Base-by-base conservation (phyloP, 2,888 invertebrate genomes). In the Coleophora deauratella region DNA sequence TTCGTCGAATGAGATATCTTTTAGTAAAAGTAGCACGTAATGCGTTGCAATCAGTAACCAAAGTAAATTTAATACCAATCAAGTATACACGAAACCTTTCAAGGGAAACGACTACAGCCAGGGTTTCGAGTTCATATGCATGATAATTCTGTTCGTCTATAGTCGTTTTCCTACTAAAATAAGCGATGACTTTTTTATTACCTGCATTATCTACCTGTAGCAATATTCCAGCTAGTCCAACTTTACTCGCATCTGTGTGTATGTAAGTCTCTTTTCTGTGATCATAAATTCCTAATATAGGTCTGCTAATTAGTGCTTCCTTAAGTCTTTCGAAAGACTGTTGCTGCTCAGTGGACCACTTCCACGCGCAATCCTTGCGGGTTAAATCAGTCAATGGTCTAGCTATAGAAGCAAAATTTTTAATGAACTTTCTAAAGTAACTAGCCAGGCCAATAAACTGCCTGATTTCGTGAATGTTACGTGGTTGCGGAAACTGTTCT, bases 241-340 rank as follows among this genome's bases (percentile, higher is more conserved):
- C 12, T 38, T 42, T 11, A 38, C 13, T 33, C 4, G 60, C 56
- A 28, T 58, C 56, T 0, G 55, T 54, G 38, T 59, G 57, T 1
- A 60, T 15, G 31, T 59, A 50, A 4, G 46, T 54, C 3, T 41
- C 45, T 6, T 49, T 40, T 10, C 39, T 35, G 7, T 46, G 45
- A 28, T 52, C 46, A 40, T 39, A 27, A 12, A 27, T 3, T 1
- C 13, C 34, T 2, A 27, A 27, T 11, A 27, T 13, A 15, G 33
- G 33, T 27, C 27, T 39, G 1, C 12, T 11, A 28, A 11, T 33
- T 9, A 39, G 33, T 10, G 11, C 13, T 11, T 9, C 1, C 27
- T 3, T 32, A 8, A 14, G 1, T 13, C 2, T 12, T 34, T 27
- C 33, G 10, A 21, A 27, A 11, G 27, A 11, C n/a, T 7, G 8